These are phyloP conservation scores for Etheostoma cragini DNA, from an alignment of 2,113 vertebrate species.

Conservation along the genomic window DNA sequence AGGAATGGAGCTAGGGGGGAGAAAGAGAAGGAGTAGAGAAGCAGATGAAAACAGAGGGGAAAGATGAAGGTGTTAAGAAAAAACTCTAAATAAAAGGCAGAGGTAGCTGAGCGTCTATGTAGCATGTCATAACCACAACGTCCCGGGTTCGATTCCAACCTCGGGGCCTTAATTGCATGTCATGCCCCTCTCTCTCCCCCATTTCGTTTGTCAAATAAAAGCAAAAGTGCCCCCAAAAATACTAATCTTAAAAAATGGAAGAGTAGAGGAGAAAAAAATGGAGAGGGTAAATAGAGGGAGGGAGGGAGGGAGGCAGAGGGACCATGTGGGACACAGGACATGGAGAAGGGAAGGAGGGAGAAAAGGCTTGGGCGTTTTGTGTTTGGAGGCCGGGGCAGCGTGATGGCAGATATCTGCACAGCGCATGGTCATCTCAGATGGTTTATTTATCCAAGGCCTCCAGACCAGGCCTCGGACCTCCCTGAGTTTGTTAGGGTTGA, in stretches of 20 bases:
- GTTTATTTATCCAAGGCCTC: constrained; percentile 89
- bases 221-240: too few relatives aligned
- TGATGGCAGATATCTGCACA: constrained; percentile 87
- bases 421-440: constrained; percentile 85
- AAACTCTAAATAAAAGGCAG: constrained; percentile 11
- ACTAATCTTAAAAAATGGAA: background rate
- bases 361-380: constrained; percentile 70
- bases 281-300: constrained; percentile 10
- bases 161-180: too few relatives aligned
- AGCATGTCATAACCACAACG: too few relatives aligned
- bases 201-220: too few relatives aligned
- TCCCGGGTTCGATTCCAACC: too few relatives aligned
- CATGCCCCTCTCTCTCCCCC: too few relatives aligned
- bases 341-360: constrained; percentile 43
- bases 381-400: constrained; percentile 76
- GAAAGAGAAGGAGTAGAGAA: constrained; percentile 32
- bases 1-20: constrained; percentile 51
- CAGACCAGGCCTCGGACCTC: constrained; percentile 87
- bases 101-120: too few relatives aligned
- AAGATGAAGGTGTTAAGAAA: constrained; percentile 22
- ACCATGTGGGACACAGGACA: constrained; percentile 56
- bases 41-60: constrained; percentile 31
- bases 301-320: constrained; percentile 4
- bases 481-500: constrained; percentile 90
- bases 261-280: constrained; percentile 8